These are phyloP conservation scores for Bombus superbus DNA, from an alignment of 1,140 invertebrate genomes.

Conservation along the genomic window DNA sequence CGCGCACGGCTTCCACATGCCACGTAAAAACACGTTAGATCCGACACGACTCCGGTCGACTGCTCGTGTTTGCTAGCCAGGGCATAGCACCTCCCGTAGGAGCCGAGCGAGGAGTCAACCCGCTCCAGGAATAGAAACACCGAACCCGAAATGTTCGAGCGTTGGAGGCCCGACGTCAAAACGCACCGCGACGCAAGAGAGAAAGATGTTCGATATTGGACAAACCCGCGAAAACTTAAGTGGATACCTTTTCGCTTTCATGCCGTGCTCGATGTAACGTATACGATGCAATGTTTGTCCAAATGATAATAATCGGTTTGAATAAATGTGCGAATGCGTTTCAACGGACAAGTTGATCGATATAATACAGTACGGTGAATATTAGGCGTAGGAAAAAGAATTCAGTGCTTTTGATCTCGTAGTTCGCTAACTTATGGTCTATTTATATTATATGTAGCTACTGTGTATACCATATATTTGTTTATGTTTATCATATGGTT, in stretches of 20 bases:
- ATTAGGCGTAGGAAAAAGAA: too few species aligned
- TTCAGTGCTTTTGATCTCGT: too few species aligned
- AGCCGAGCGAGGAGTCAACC: slow-evolving; percentile 77
- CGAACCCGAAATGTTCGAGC: slow-evolving; percentile 71
- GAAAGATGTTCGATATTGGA: neutral
- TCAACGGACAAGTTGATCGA: too few species aligned
- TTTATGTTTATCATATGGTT: too few species aligned
- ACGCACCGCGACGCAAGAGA: slow-evolving; percentile 22
- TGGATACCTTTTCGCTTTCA: neutral
- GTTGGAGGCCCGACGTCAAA: slow-evolving; percentile 49
- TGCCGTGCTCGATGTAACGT: neutral
- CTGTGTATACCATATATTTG: too few species aligned
- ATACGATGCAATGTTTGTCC: neutral
- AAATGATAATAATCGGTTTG: neutral
- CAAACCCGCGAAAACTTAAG: slow-evolving; percentile 12
- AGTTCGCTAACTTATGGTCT: too few species aligned
- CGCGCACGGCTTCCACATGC: slow-evolving; percentile 60
- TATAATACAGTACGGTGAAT: too few species aligned
- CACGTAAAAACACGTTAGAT: slow-evolving; percentile 67
- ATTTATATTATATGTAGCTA: too few species aligned
- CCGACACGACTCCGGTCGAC: slow-evolving; percentile 66
- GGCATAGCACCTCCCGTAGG: slow-evolving; percentile 65
- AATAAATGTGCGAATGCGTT: too few species aligned
- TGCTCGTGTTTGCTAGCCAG: slow-evolving; percentile 57
- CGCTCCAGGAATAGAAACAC: slow-evolving; percentile 81